Evolutionary conservation across 1,140 invertebrate species (phyloP).

Genomic region (Bombus ignitus): DNA sequence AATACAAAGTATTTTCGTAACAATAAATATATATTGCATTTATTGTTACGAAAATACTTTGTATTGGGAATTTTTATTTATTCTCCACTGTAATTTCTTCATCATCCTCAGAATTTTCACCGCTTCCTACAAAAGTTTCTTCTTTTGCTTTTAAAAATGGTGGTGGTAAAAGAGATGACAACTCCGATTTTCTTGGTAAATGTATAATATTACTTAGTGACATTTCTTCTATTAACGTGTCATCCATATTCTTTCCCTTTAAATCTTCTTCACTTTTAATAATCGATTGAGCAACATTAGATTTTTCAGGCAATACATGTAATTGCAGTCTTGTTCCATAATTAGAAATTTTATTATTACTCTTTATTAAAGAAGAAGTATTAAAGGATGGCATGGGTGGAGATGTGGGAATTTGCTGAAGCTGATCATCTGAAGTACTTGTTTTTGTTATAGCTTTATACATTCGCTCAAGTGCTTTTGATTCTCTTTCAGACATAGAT

Average conservation of each 20-base stretch:
- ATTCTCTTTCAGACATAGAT: slow-evolving; percentile 78
- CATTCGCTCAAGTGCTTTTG: slow-evolving; percentile 75
- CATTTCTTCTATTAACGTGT: slow-evolving; percentile 38
- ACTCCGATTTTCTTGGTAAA: slow-evolving; percentile 28
- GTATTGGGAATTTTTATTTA: not conserved
- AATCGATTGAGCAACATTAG: not conserved
- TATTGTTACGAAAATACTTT: no score
- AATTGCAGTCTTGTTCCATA: not conserved
- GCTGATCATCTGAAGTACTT: not conserved
- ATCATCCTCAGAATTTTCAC: slow-evolving; percentile 79
- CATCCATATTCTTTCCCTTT: not conserved
- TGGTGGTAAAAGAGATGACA: slow-evolving; percentile 31
- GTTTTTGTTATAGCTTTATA: slow-evolving; percentile 56
- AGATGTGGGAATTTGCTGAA: slow-evolving; percentile 37
- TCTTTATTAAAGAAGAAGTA: not conserved
- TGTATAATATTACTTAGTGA: not conserved
- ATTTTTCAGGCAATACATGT: not conserved
- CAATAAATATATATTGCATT: not conserved
- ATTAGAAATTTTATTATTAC: not conserved
- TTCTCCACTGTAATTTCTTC: slow-evolving; percentile 10
- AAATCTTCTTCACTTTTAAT: not conserved
- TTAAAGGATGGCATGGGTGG: slow-evolving; percentile 48
- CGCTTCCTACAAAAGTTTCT: slow-evolving; percentile 78
- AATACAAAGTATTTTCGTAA: not conserved
- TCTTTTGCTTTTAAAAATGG: slow-evolving; percentile 67